Percentiles rank a stretch among this genome's conserved stretches.
phyloP scores from a whole-genome alignment of 1,140 invertebrate species.

The Micrasema longulum region DNA sequence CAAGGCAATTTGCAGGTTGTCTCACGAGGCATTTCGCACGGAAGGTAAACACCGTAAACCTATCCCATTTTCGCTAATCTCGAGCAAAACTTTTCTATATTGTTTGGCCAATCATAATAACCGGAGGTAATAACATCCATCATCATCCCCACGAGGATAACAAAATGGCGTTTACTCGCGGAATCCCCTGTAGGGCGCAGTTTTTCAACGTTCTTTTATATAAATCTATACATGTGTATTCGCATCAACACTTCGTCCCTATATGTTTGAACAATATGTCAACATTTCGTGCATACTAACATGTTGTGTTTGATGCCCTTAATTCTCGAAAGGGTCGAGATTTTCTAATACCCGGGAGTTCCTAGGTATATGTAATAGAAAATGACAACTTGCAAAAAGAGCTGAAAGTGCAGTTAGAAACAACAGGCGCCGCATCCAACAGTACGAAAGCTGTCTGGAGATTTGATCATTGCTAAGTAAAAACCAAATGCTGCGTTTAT shows the following conservation, averaged over 20 bases:
- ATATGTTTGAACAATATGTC: too few species aligned
- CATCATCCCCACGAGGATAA: slow-evolving; percentile 20
- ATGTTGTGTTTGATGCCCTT: too few species aligned
- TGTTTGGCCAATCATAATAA: slow-evolving; percentile 47
- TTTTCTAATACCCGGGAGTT: too few species aligned
- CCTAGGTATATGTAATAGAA: too few species aligned
- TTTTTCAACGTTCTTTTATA: slow-evolving; percentile 1
- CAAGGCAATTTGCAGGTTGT: slow-evolving; percentile 26
- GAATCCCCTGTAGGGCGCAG: background rate
- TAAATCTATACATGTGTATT: background rate
- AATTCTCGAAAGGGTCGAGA: too few species aligned
- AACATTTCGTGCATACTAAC: too few species aligned
- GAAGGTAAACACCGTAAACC: slow-evolving; percentile 40
- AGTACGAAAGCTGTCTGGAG: too few species aligned
- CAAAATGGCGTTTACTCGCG: slow-evolving; percentile 20
- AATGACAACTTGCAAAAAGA: too few species aligned
- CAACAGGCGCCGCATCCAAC: too few species aligned
- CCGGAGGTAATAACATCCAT: slow-evolving; percentile 34
- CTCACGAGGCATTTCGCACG: slow-evolving; percentile 6
- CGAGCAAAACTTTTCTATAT: slow-evolving; percentile 33
- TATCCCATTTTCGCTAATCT: slow-evolving; percentile 24
- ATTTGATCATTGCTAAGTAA: too few species aligned
- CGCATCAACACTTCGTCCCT: background rate
- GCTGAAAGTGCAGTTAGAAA: too few species aligned
- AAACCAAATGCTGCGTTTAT: too few species aligned